Evolutionary conservation across 2,797 vertebrate genomes (phyloP), one percentile per base, ranked within the genome.

Genomic region (Chelidonichthys spinosus): DNA sequence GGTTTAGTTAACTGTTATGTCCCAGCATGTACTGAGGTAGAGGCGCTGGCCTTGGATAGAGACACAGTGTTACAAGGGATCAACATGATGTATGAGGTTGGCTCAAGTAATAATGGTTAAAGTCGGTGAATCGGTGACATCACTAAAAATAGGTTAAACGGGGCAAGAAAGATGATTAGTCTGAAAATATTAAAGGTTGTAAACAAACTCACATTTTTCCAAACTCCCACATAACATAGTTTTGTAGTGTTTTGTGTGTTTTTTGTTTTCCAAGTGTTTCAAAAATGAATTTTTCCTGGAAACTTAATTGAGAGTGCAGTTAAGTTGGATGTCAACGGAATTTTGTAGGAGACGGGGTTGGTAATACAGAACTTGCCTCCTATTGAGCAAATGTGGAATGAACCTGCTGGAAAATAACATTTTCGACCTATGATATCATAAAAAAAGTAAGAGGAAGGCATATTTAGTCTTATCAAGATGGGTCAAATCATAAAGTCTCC

Each of bases 11-110:
- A 40, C 11, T 36, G 10, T n/a, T 11, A 10, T 25, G 7, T 62
- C 25, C n/a, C 54, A 60, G 50, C 32, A 39, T 63, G 32, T 17
- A 6, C 17, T n/a, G 11, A 46, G 47, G 4, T 18, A 37, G 43
- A 70, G 11, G 9, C 43, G 18, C 9, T 13, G 49, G 4, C 32
- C 7, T 8, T 39, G 43, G 63, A 68, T 47, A 54, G n/a, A 44
- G 49, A 74, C 11, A 18, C 14, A 55, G 15, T 11, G 63, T 80
- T 56, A 9, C 7, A 59, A 13, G 60, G 0, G 15, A 70, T 32
- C 14, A 1, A 17, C 17, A 14, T 35, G 42, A 35, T 35, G 42
- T 40, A 32, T 42, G 11, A 42, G 58, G 10, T 9, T 60, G 39
- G n/a, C 39, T 60, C 9, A 2, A 33, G 32, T 56, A 56, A 17